These are phyloP conservation scores for Coregonus suidteri DNA, from an alignment of 2,797 vertebrate species.

Conservation along the genomic window DNA sequence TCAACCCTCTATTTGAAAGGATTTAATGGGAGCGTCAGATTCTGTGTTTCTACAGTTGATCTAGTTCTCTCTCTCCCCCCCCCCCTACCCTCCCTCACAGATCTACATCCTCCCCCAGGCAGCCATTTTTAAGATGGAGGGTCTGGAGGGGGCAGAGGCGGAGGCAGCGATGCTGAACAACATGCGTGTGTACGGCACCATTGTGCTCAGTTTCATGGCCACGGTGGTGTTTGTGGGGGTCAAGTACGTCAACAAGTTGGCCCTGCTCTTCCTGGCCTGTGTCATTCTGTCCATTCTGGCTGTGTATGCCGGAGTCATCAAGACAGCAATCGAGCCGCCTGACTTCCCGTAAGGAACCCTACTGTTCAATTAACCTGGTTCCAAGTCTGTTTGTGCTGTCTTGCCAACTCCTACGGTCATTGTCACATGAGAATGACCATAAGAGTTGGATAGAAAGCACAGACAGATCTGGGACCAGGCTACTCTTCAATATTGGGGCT, in stretches of 20 bases:
- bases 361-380: background rate
- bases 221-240: constrained; percentile 96
- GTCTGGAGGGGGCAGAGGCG: constrained; percentile 75
- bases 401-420: too few species aligned
- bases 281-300: constrained; percentile 96
- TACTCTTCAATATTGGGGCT: too few species aligned
- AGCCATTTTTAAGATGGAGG: constrained; percentile 92
- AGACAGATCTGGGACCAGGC: too few species aligned
- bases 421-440: too few species aligned
- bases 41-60: background rate
- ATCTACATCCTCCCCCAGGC: constrained; percentile 93
- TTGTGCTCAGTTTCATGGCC: constrained; percentile 92
- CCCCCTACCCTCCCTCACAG: constrained; percentile 63
- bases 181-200: constrained; percentile 96
- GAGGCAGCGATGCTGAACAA: constrained; percentile 91
- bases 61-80: background rate
- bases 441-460: too few species aligned
- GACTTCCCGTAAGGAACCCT: constrained; percentile 90
- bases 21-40: background rate
- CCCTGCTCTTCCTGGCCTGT: constrained; percentile 93
- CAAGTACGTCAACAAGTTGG: constrained; percentile 98
- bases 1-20: background rate
- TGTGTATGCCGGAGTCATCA: constrained; percentile 96
- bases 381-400: too few species aligned
- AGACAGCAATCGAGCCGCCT: constrained; percentile 90